phyloP scores from a whole-genome alignment of 2,113 vertebrate species.

The Mesocricetus auratus region DNA sequence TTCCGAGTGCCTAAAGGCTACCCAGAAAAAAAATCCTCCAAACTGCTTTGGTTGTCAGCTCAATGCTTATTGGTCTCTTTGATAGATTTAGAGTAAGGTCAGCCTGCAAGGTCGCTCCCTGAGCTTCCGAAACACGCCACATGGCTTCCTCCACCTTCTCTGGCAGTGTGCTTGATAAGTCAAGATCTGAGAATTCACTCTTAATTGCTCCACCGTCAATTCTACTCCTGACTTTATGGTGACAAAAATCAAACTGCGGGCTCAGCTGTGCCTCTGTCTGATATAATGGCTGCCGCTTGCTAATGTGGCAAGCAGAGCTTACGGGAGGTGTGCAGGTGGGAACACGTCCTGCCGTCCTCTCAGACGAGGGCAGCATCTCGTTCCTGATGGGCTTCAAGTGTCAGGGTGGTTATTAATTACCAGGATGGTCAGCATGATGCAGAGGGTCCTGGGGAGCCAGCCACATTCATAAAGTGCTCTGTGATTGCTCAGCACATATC shows the following conservation, averaged over 20 bases:
- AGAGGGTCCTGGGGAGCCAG: background rate
- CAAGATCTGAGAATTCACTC: constrained; percentile 80
- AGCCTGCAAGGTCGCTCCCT: constrained; percentile 82
- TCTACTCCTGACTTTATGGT: constrained; percentile 58
- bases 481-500: background rate
- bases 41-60: constrained; percentile 55
- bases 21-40: background rate
- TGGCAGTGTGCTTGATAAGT: constrained; percentile 73
- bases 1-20: constrained; percentile 78
- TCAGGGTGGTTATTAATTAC: constrained; percentile 61
- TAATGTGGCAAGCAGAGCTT: constrained; percentile 46
- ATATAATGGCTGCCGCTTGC: constrained; percentile 29
- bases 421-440: background rate
- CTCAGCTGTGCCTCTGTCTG: constrained; percentile 65
- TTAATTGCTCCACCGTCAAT: constrained; percentile 80
- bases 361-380: background rate
- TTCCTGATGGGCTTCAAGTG: constrained; percentile 22
- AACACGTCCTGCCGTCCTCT: background rate
- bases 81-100: constrained; percentile 81
- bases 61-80: constrained; percentile 76
- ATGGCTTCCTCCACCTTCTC: constrained; percentile 45
- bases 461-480: background rate
- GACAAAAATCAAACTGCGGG: constrained; percentile 70
- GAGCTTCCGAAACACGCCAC: constrained; percentile 77
- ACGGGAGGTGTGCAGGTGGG: background rate